These are phyloP conservation scores for Pyxicephalus adspersus DNA, from an alignment of 2,113 vertebrate genomes.

Conservation along the genomic window DNA sequence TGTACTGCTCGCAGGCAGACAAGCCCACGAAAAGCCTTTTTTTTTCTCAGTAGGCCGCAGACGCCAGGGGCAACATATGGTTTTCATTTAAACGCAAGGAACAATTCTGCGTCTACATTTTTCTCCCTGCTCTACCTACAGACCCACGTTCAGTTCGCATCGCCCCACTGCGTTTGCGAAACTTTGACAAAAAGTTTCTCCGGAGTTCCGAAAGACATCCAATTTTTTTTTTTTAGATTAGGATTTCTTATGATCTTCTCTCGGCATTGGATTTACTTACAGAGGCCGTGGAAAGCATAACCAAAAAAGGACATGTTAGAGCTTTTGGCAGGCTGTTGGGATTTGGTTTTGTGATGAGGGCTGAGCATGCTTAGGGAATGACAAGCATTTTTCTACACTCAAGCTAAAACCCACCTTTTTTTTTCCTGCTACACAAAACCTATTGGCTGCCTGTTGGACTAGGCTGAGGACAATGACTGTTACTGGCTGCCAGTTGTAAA, in stretches of 20 bases:
- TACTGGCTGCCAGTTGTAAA: constrained; percentile 75
- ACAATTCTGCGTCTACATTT: constrained; percentile 8
- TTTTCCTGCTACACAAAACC: constrained; percentile 51
- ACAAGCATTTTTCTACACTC: constrained; percentile 76
- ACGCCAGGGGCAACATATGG: constrained; percentile 60
- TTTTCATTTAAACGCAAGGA: constrained; percentile 62
- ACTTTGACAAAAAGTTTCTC: constrained; percentile 57
- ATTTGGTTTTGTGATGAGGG: constrained; percentile 77
- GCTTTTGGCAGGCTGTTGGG: constrained; percentile 77
- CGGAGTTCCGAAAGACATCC: constrained; percentile 70
- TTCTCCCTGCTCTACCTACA: constrained; percentile 47
- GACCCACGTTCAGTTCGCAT: constrained; percentile 59
- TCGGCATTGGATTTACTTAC: constrained; percentile 87
- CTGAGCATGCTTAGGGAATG: constrained; percentile 82
- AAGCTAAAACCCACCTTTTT: constrained; percentile 75
- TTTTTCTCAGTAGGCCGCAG: background rate
- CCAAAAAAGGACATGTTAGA: constrained; percentile 87
- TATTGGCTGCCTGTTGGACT: constrained; percentile 76
- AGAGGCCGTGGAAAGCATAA: constrained; percentile 84
- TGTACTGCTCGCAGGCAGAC: constrained; percentile 4
- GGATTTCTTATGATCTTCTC: constrained; percentile 84
- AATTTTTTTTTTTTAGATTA: constrained; percentile 75
- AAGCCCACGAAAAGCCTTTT: constrained; percentile 1
- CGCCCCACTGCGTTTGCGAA: constrained; percentile 60
- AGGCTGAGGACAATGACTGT: constrained; percentile 79